Percentiles rank a stretch among this genome's conserved stretches.
These are phyloP conservation scores for Antheraea mylitta DNA, from an alignment of 1,140 invertebrate species.

Conservation along the genomic window DNA sequence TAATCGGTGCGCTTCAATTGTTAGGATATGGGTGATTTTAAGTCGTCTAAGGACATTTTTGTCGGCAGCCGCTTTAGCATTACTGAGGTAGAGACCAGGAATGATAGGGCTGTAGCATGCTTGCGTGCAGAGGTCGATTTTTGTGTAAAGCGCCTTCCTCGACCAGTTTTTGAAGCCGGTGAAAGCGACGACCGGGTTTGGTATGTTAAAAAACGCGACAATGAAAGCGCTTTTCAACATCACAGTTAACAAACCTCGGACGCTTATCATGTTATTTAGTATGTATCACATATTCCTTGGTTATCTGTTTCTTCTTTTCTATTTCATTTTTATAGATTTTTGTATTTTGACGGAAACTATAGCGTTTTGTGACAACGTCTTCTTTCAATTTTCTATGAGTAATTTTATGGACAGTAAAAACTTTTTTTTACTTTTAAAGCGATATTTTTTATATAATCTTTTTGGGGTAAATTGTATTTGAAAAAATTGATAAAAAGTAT, in stretches of 20 bases:
- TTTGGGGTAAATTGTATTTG: too few species aligned
- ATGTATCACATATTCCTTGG: conserved; percentile 39
- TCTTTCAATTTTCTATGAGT: background rate
- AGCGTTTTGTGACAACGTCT: conserved; percentile 38
- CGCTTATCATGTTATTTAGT: conserved; percentile 42
- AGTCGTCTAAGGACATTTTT: conserved; percentile 52
- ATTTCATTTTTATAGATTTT: conserved; percentile 43
- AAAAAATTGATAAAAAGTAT: too few species aligned
- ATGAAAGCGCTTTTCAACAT: conserved; percentile 65
- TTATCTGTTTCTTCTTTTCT: conserved; percentile 27
- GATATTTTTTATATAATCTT: background rate
- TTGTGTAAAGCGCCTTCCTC: conserved; percentile 48
- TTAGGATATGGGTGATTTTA: conserved; percentile 70
- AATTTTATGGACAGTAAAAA: background rate
- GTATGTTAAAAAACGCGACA: conserved; percentile 57
- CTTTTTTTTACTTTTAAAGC: background rate
- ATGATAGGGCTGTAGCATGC: conserved; percentile 64
- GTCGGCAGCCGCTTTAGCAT: conserved; percentile 62
- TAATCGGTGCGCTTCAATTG: conserved; percentile 55
- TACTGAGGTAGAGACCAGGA: conserved; percentile 68
- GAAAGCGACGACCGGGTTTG: conserved; percentile 51
- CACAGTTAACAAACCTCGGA: conserved; percentile 44
- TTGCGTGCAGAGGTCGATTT: conserved; percentile 66
- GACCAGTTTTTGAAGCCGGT: conserved; percentile 57
- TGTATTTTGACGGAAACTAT: conserved; percentile 34